phyloP scores from a whole-genome alignment of 2,888 invertebrate genomes.

The Drosophila antonietae region DNA sequence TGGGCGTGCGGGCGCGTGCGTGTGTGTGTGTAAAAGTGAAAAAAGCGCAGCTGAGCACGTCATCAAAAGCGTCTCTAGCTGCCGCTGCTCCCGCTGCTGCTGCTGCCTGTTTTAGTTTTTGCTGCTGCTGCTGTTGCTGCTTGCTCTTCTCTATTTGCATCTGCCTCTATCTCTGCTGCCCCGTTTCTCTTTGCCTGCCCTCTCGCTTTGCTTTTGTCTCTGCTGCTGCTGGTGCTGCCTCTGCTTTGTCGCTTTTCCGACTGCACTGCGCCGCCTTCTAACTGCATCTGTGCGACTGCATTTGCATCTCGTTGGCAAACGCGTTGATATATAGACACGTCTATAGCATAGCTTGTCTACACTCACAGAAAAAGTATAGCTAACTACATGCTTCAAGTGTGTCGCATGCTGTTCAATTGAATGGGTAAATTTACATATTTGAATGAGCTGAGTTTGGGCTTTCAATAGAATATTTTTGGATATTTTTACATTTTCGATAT shows the following conservation, averaged over 20 bases:
- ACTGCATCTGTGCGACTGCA: slow-evolving; percentile 30
- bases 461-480: background rate
- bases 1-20: slow-evolving; percentile 4
- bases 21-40: slow-evolving; percentile 54
- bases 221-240: slow-evolving; percentile 3
- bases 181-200: background rate
- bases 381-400: background rate
- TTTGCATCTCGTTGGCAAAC: slow-evolving; percentile 44
- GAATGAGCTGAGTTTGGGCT: background rate
- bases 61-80: slow-evolving; percentile 60
- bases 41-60: slow-evolving; percentile 74
- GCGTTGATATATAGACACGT: slow-evolving; percentile 52
- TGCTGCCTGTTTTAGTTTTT: slow-evolving; percentile 13
- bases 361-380: slow-evolving; percentile 4
- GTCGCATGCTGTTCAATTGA: background rate
- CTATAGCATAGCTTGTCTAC: slow-evolving; percentile 6
- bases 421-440: background rate
- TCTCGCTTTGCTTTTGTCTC: slow-evolving; percentile 2
- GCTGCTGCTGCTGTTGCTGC: slow-evolving; percentile 5
- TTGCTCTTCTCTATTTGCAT: slow-evolving; percentile 8
- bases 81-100: slow-evolving; percentile 13
- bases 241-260: slow-evolving; percentile 17
- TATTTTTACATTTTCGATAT: too few relatives aligned
- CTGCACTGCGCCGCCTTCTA: slow-evolving; percentile 30
- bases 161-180: slow-evolving; percentile 11